Base-by-base conservation (phyloP, 2,888 invertebrate genomes). In the Nycteola revayana region DNA sequence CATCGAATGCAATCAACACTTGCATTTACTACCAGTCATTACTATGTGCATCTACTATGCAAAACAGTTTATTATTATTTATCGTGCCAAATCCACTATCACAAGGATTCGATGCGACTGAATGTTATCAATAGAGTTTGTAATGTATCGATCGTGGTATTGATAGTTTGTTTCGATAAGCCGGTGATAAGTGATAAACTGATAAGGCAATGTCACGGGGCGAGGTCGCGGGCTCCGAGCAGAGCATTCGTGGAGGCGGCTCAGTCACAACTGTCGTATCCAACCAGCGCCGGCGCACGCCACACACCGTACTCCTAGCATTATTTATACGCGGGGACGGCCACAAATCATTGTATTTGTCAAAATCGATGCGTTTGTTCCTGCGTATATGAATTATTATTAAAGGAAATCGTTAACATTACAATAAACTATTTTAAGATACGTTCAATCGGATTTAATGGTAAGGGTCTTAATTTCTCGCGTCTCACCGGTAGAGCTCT, bases 171-270 rank as follows among this genome's bases (percentile, higher is more conserved):
- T 60, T 53, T 58, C 55, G 78, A 78, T 82, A 76, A 71, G 42
- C 40, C 31, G 26, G 49, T 70, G 75, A 76, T 75, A 78, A 70
- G 73, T 67, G 84, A 84, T 84, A 84, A 82, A 63, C 73, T 67
- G 84, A 84, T 84, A 84, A 82, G 63, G 61, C 70, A 72, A 76
- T 78, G 79, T 80, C 78, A 75, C 60, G 61, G 59, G 72, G 63
- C 77, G 77, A 82, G 78, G 78, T 75, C 79, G 74, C 66, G 63
- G 55, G 63, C 71, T 51, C 52, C 53, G 80, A 75, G 77, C 60
- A 75, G 82, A 82, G 83, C 67, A 80, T 71, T 80, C 86, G 84
- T 78, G 75, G 69, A 75, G 77, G 79, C 84, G 85, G 79, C 81
- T 75, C 75, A 78, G 70, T 76, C 71, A 74, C 85, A 76, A 88